These are phyloP conservation scores for Syncerus caffer DNA, from an alignment of 2,797 vertebrate genomes.

Conservation along the genomic window DNA sequence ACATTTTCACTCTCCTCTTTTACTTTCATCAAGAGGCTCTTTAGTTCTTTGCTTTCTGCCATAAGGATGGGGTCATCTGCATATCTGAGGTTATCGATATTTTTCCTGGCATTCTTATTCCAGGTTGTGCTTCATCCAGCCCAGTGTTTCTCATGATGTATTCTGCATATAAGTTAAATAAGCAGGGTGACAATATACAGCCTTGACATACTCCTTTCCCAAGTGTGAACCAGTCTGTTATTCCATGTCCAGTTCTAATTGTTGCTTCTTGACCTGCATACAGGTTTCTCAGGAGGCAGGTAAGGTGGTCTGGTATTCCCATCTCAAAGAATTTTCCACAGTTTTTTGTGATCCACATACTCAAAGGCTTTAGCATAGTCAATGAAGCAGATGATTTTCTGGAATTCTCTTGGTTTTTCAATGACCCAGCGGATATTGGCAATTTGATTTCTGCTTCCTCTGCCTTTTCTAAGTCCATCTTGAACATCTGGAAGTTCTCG, in stretches of 20 bases:
- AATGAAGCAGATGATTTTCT: not conserved
- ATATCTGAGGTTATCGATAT: not conserved
- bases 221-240: not conserved
- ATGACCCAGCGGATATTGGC: not conserved
- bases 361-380: not conserved
- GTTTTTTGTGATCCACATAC: not conserved
- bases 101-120: not conserved
- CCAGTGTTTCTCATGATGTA: not conserved
- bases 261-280: not conserved
- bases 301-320: not conserved
- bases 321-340: not conserved
- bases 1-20: not conserved
- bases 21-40: not conserved
- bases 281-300: not conserved
- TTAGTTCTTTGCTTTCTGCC: not conserved
- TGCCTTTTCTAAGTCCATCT: not conserved
- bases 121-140: not conserved
- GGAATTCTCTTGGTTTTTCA: not conserved
- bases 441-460: not conserved
- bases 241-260: not conserved
- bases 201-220: not conserved
- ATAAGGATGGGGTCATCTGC: not conserved
- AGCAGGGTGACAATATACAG: not conserved
- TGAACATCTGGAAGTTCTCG: not conserved
- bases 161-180: not conserved